Evolutionary conservation across 2,888 invertebrate genomes (phyloP).

Genomic region (Ennomos erosarius): DNA sequence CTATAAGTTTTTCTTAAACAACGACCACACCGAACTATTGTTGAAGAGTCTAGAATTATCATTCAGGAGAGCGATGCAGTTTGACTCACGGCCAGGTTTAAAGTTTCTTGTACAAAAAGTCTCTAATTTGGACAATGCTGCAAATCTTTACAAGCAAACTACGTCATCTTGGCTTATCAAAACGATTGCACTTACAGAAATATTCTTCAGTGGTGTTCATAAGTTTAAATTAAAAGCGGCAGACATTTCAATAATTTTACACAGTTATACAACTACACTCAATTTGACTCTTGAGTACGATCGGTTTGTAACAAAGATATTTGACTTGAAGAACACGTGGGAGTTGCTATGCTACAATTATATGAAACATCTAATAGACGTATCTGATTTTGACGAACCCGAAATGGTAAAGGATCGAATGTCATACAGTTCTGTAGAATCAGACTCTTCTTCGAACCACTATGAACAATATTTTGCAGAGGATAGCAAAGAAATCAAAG

Average conservation of each 20-base stretch:
- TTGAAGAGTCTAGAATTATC: conserved; percentile 93
- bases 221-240: conserved; percentile 86
- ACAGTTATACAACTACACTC: conserved; percentile 82
- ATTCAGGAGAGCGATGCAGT: conserved; percentile 92
- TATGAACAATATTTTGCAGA: conserved; percentile 70
- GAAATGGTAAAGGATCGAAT: conserved; percentile 64
- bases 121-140: conserved; percentile 93
- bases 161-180: conserved; percentile 96
- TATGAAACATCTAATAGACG: conserved; percentile 74
- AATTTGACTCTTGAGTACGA: conserved; percentile 84
- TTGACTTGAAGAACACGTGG: conserved; percentile 87
- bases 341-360: conserved; percentile 86
- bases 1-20: conserved; percentile 81
- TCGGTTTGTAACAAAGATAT: conserved; percentile 85
- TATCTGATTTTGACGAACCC: conserved; percentile 72
- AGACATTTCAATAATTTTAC: conserved; percentile 87
- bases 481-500: conserved; percentile 36
- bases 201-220: conserved; percentile 90
- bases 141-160: conserved; percentile 96
- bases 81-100: conserved; percentile 95
- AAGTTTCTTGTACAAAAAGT: conserved; percentile 98
- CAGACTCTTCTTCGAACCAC: conserved; percentile 72
- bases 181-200: conserved; percentile 93
- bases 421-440: conserved; percentile 72
- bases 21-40: conserved; percentile 88